Percentiles rank a stretch among this genome's conserved stretches.
phyloP scores from a whole-genome alignment of 2,888 invertebrate genomes.

The Dryadula phaetusa region DNA sequence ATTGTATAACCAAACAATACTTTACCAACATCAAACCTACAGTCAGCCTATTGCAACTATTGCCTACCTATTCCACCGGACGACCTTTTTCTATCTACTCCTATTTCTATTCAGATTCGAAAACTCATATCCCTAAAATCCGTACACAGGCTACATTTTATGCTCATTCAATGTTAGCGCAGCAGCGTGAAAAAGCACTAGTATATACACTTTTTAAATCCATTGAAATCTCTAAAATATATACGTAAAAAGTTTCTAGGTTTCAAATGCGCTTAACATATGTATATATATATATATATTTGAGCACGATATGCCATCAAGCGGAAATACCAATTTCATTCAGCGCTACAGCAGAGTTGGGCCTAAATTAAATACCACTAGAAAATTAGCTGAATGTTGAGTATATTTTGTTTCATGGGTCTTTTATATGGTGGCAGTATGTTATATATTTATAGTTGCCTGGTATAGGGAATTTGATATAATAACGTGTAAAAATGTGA shows the following conservation, averaged over 20 bases:
- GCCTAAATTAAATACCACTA: constrained; percentile 3
- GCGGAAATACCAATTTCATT: constrained; percentile 3
- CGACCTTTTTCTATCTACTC: constrained; percentile 6
- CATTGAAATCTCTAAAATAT: constrained; percentile 22
- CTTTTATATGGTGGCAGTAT: not conserved
- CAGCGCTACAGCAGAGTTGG: not conserved
- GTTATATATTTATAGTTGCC: no score
- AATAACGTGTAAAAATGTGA: no score
- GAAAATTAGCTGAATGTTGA: not conserved
- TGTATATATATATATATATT: constrained; percentile 1
- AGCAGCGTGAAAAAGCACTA: constrained; percentile 12
- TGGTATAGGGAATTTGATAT: no score
- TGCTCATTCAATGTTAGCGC: constrained; percentile 5
- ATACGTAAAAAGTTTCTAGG: constrained; percentile 3
- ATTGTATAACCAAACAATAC: not conserved
- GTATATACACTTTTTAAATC: constrained; percentile 1
- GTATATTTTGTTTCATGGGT: not conserved
- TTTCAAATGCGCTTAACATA: constrained; percentile 6
- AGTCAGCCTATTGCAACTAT: not conserved
- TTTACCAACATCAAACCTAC: not conserved
- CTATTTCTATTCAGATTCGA: constrained; percentile 11
- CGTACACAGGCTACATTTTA: constrained; percentile 14
- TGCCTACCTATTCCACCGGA: not conserved
- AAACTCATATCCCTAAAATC: constrained; percentile 24
- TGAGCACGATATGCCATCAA: constrained; percentile 1